phyloP scores from a whole-genome alignment of 2,888 invertebrate genomes.

The Acleris sparsana region DNA sequence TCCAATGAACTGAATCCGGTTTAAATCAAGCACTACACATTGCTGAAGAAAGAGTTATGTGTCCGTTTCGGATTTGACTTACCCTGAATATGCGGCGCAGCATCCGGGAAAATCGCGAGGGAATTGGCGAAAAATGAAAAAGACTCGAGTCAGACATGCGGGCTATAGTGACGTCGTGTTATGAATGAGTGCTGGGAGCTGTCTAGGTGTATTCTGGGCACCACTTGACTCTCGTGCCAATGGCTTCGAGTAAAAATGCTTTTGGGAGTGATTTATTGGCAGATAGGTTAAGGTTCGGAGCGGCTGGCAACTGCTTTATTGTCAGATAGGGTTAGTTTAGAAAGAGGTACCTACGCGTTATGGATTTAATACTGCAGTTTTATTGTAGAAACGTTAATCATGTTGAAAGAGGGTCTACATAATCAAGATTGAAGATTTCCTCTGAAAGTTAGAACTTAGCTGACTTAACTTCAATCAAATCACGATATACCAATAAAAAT shows the following conservation, averaged over 20 bases:
- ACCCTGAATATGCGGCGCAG: conserved; percentile 66
- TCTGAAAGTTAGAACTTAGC: no score
- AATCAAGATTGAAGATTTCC: no score
- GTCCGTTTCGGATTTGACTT: conserved; percentile 43
- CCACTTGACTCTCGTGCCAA: conserved; percentile 75
- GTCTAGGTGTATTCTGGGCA: conserved; percentile 74
- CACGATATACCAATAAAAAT: no score
- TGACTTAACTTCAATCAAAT: no score
- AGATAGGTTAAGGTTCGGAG: conserved; percentile 58
- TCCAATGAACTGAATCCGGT: conserved; percentile 28
- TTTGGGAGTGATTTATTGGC: conserved; percentile 69
- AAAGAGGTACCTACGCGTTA: no score
- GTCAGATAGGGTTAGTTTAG: no score
- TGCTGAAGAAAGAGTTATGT: conserved; percentile 30
- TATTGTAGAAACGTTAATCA: no score
- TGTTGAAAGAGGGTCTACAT: no score
- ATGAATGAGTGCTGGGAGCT: conserved; percentile 73
- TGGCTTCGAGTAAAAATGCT: conserved; percentile 70
- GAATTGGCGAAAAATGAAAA: conserved; percentile 47
- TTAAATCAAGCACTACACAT: conserved; percentile 28
- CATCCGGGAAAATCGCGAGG: conserved; percentile 49
- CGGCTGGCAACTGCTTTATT: conserved; percentile 3
- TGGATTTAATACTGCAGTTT: no score
- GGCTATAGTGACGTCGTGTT: conserved; percentile 62
- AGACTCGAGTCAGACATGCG: conserved; percentile 48